Conservation (phyloP, 2,113 vertebrate species). For the Caracal caracal region DNA sequence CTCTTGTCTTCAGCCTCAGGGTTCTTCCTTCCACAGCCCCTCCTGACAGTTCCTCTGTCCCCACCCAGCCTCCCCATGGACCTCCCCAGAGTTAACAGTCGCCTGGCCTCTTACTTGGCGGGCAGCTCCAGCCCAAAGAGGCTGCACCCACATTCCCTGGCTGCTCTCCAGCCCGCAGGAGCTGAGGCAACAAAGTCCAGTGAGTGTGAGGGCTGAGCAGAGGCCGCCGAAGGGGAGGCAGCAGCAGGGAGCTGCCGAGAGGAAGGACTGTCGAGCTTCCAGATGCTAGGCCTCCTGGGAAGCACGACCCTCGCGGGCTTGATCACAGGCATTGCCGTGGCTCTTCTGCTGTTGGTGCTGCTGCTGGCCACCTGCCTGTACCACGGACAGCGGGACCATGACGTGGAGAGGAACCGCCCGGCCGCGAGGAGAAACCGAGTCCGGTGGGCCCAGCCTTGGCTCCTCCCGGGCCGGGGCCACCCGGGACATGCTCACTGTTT, state of each 20-base stretch:
- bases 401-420: constrained; percentile 26
- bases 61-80: background rate
- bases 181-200: constrained; percentile 31
- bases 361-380: constrained; percentile 67
- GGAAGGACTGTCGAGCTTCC: background rate
- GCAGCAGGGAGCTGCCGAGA: background rate
- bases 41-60: background rate
- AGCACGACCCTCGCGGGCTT: constrained; percentile 24
- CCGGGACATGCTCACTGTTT: background rate
- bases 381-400: background rate
- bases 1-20: background rate
- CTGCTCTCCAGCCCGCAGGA: constrained; percentile 53
- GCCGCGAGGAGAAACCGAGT: background rate
- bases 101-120: constrained; percentile 9
- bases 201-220: constrained; percentile 19
- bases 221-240: background rate
- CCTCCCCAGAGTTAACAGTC: background rate
- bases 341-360: constrained; percentile 48
- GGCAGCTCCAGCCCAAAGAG: constrained; percentile 32
- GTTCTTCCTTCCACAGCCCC: background rate
- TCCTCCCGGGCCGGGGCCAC: constrained; percentile 9
- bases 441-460: background rate
- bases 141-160: constrained; percentile 69
- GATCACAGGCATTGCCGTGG: background rate
- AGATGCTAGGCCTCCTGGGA: constrained; percentile 51